Percentiles rank a stretch among this genome's conserved stretches.
Evolutionary conservation across 2,888 invertebrate species (phyloP).

Genomic region (Oscheius myriophilus): DNA sequence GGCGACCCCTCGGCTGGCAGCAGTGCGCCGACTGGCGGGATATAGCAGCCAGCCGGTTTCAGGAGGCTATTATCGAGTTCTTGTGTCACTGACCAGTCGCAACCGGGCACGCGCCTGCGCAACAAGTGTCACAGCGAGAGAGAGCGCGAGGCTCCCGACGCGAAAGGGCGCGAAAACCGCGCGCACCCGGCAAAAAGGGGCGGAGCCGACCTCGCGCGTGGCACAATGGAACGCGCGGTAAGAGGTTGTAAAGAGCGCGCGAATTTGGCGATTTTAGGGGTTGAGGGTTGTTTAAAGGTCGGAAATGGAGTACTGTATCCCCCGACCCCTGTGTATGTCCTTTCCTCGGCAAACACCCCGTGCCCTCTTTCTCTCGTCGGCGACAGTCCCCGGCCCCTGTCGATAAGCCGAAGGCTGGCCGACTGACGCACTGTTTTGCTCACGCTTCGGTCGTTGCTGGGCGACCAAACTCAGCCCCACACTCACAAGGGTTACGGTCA

Average conservation of each 20-base stretch:
- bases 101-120: too few species aligned
- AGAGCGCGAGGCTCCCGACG: slow-evolving; percentile 11
- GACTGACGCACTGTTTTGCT: slow-evolving; percentile 28
- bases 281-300: too few species aligned
- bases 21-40: slow-evolving; percentile 6
- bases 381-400: slow-evolving; percentile 6
- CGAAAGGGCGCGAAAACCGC: not conserved
- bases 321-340: not conserved
- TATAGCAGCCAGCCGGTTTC: slow-evolving; percentile 12
- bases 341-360: not conserved
- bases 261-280: too few species aligned
- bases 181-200: too few species aligned
- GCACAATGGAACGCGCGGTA: too few species aligned
- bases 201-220: too few species aligned
- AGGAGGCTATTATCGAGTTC: slow-evolving; percentile 27
- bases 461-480: too few species aligned
- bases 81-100: slow-evolving; percentile 26
- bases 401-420: slow-evolving; percentile 10
- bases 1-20: slow-evolving; percentile 14
- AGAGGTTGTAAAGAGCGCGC: too few species aligned
- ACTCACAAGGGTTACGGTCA: slow-evolving; percentile 6
- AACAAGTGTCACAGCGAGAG: not conserved
- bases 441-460: slow-evolving; percentile 15
- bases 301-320: not conserved
- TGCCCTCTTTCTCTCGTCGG: not conserved